Percentiles rank a stretch among this genome's conserved stretches.
Evolutionary conservation across 2,797 vertebrate species (phyloP).

Genomic region (Pseudochaenichthys georgianus): DNA sequence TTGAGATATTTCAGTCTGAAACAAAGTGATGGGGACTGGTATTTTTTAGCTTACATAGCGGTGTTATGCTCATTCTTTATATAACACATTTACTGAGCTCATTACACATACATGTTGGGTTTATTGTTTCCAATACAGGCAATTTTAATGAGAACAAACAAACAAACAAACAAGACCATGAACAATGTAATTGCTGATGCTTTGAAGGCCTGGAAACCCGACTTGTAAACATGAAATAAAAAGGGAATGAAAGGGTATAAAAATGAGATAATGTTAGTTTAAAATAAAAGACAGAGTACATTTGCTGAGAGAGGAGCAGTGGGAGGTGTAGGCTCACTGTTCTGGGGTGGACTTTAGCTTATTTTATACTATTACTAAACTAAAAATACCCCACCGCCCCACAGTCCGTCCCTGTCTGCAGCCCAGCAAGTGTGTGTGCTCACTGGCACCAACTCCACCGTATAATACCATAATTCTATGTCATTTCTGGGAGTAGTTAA

Average conservation of each 20-base stretch:
- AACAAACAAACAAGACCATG: neutral
- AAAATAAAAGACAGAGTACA: neutral
- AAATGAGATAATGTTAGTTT: conserved; percentile 3
- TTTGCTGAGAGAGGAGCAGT: conserved; percentile 17
- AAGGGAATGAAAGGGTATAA: neutral
- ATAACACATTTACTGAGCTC: neutral
- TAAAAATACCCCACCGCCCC: conserved; percentile 68
- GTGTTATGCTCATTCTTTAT: neutral
- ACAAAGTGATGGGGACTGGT: neutral
- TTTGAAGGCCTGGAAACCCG: conserved; percentile 15
- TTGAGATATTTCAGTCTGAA: neutral
- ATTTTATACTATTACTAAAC: conserved; percentile 58
- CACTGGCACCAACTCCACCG: conserved; percentile 58
- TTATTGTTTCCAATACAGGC: conserved; percentile 4
- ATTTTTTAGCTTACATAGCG: neutral
- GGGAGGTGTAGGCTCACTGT: conserved; percentile 28
- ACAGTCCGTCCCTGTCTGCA: conserved; percentile 53
- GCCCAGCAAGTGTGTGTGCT: conserved; percentile 45
- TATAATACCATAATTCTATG: conserved; percentile 79
- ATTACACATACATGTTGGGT: neutral
- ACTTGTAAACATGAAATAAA: conserved; percentile 16
- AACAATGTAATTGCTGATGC: neutral
- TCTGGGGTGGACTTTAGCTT: conserved; percentile 47
- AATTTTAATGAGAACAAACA: conserved; percentile 12
- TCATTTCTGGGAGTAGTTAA: conserved; percentile 75